phyloP scores from a whole-genome alignment of 1,140 invertebrate genomes.

The Heliconius nattereri region DNA sequence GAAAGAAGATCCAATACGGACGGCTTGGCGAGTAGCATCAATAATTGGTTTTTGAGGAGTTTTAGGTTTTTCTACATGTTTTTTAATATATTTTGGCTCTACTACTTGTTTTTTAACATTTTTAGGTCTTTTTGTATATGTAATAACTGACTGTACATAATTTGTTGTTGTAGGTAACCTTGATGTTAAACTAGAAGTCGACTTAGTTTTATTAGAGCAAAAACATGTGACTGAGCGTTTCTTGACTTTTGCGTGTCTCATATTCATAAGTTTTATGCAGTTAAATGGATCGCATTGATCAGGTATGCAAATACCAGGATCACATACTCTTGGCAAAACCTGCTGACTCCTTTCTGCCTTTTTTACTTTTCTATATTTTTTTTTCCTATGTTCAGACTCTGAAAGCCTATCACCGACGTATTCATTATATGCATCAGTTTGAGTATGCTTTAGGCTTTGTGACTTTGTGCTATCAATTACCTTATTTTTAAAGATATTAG shows the following conservation, averaged over 20 bases:
- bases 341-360: not conserved
- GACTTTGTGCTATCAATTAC: not conserved
- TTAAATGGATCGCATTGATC: constrained; percentile 38
- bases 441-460: not conserved
- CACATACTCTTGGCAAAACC: constrained; percentile 26
- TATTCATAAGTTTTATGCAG: constrained; percentile 32
- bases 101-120: not conserved
- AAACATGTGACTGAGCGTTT: constrained; percentile 13
- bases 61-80: not conserved
- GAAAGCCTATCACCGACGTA: not conserved
- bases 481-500: not conserved
- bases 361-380: not conserved
- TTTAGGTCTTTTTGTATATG: not conserved
- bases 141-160: not conserved
- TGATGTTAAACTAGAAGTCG: constrained; percentile 27
- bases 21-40: constrained; percentile 31
- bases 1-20: constrained; percentile 46
- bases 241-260: constrained; percentile 23
- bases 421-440: not conserved
- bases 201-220: constrained; percentile 25
- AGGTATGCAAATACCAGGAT: constrained; percentile 40
- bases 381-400: not conserved
- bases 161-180: not conserved
- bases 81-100: not conserved
- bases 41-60: not conserved